A percentile compares a stretch with the other conserved stretches of the same genome.
Evolutionary conservation across 2,113 vertebrate genomes (phyloP).

Genomic region (Sebastes fasciatus): DNA sequence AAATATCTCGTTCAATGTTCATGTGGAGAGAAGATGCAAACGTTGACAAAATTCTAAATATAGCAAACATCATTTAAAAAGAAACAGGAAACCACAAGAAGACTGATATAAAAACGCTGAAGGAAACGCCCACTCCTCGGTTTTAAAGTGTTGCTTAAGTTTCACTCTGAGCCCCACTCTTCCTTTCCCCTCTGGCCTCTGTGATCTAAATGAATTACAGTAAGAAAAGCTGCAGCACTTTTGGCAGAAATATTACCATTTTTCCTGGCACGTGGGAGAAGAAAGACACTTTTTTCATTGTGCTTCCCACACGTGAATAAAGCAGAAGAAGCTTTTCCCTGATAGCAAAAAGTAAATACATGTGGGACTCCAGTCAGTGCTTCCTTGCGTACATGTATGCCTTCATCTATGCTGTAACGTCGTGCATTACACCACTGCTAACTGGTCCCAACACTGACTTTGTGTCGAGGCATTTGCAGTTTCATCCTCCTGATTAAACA

Average conservation of each 20-base stretch:
- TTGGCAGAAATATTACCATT: background rate
- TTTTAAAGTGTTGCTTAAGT: conserved; percentile 11
- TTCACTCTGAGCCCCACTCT: conserved; percentile 7
- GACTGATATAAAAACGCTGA: background rate
- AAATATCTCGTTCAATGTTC: conserved; percentile 17
- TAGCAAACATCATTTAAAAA: conserved; percentile 22
- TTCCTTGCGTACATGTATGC: background rate
- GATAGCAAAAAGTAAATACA: conserved; percentile 7
- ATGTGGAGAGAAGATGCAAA: conserved; percentile 13
- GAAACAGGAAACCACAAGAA: conserved; percentile 28
- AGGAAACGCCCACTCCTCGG: background rate
- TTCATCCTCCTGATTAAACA: conserved; percentile 17
- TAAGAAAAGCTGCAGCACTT: background rate
- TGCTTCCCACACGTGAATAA: conserved; percentile 2
- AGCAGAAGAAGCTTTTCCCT: background rate
- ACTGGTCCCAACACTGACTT: conserved; percentile 14
- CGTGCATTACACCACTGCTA: conserved; percentile 8
- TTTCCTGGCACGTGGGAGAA: background rate
- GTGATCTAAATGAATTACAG: conserved; percentile 14
- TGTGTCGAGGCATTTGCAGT: background rate
- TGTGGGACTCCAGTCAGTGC: conserved; percentile 11
- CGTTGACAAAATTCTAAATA: conserved; percentile 21
- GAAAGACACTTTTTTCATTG: background rate
- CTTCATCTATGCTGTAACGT: conserved; percentile 17
- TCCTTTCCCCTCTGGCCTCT: conserved; percentile 20